Base-by-base conservation (phyloP, 2,113 vertebrate species). In the Crypturellus undulatus region DNA sequence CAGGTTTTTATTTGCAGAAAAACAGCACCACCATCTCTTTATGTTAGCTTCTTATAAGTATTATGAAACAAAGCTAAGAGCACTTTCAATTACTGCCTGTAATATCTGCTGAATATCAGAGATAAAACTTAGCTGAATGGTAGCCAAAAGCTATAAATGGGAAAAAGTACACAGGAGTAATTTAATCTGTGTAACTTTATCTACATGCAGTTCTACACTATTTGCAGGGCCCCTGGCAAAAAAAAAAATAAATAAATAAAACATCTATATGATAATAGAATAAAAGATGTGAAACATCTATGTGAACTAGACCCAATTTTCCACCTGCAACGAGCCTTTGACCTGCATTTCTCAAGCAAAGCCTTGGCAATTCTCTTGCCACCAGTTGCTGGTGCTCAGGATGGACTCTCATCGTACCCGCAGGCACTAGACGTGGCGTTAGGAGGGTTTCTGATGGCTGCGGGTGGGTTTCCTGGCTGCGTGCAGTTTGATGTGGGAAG, bases 71-170 rank as follows among this genome's bases (percentile, higher is more conserved):
- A 36, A 58, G 25, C 47, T 40, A 58, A 2, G 0, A 25, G 16
- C 54, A 43, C 68, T 87, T 64, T 63, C 72, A 75, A 9, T 78
- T 80, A 60, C 56, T 88, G 60, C 79, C 67, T 42, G 64, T 64
- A 62, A 47, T 72, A 88, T 88, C 84, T 90, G 8, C 56, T 88
- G 68, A 56, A 24, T 77, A 38, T 70, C 70, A 79, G 68, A 93
- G 83, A 42, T 64, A 94, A 78, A 94, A 90, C 7, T 83, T 78
- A 36, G 16, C 77, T 95, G 90, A 85, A 45, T 4, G 1, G 16
- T 32, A 78, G 85, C 95, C 93, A 96, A 84, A 83, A 49, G 32
- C 58, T 96, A 83, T 94, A 95, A 76, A 90, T 62, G 79, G 76
- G 71, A 32, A 83, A 89, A 83, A 80, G 72, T 68, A 73, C 64